Conservation (phyloP, 2,113 vertebrate species). For the Chionis minor region DNA sequence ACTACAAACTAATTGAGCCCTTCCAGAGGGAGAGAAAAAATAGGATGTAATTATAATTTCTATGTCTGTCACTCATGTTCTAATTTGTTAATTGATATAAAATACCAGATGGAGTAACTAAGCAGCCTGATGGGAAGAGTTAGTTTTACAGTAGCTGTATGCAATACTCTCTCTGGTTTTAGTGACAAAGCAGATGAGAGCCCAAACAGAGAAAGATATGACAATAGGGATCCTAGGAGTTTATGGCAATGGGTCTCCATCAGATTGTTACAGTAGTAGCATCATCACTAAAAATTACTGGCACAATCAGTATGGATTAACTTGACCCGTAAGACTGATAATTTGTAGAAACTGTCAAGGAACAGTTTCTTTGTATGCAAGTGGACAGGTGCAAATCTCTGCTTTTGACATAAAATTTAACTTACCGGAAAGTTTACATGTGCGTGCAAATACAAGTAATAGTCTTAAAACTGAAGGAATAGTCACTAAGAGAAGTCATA, state of each 20-base stretch:
- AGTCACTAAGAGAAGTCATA: background rate
- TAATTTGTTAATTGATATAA: slow-evolving; percentile 47
- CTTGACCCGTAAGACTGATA: background rate
- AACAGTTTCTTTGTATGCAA: background rate
- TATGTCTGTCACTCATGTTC: slow-evolving; percentile 21
- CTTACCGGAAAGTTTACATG: background rate
- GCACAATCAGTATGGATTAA: background rate
- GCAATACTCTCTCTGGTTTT: background rate
- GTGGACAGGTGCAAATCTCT: background rate
- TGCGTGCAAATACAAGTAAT: background rate
- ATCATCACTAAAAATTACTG: background rate
- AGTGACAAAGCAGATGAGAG: slow-evolving; percentile 5
- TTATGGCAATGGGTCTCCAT: background rate
- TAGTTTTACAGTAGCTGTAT: slow-evolving; percentile 15
- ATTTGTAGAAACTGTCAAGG: background rate
- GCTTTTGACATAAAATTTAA: background rate
- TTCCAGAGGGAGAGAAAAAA: background rate
- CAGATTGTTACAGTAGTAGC: background rate
- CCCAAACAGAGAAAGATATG: background rate
- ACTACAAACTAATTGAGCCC: background rate
- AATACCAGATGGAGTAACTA: slow-evolving; percentile 52
- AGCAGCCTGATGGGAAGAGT: background rate
- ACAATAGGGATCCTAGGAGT: background rate
- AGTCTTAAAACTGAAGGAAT: background rate
- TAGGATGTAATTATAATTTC: slow-evolving; percentile 9